These are phyloP conservation scores for Anas bahamensis DNA, from an alignment of 2,797 vertebrate species.

Conservation along the genomic window DNA sequence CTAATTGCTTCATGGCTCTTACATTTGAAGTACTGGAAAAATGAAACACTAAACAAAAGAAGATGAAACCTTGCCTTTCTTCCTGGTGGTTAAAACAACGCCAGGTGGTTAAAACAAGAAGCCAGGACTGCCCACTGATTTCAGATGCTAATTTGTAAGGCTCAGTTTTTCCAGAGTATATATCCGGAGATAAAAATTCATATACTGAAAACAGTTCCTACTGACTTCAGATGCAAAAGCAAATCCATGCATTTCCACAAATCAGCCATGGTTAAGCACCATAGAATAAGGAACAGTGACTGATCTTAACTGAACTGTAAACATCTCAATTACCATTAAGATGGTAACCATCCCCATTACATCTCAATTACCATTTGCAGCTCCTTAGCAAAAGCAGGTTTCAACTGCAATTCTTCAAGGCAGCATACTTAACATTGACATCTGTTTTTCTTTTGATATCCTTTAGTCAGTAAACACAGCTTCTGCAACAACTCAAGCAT, in stretches of 20 bases:
- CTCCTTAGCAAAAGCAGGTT: neutral
- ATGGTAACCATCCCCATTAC: neutral
- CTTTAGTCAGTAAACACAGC: neutral
- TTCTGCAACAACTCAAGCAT: neutral
- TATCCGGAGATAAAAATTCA: neutral
- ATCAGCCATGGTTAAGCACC: neutral
- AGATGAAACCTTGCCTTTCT: neutral
- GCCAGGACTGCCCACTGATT: neutral
- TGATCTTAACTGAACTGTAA: neutral
- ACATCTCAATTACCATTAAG: neutral
- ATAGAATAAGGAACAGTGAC: neutral
- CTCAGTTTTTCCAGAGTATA: neutral
- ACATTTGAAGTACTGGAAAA: neutral
- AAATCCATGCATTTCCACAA: neutral
- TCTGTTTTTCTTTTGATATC: neutral
- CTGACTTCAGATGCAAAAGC: neutral
- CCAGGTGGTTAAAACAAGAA: neutral
- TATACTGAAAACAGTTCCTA: neutral
- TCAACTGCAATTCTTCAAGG: neutral
- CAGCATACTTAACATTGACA: neutral
- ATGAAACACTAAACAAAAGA: neutral
- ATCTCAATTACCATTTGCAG: neutral
- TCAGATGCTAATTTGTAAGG: neutral
- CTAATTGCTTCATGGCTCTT: neutral
- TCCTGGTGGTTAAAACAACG: neutral